Evolutionary conservation across 2,797 vertebrate species (phyloP), one percentile per base, ranked within the genome.

Genomic region (Apogon talboti): DNA sequence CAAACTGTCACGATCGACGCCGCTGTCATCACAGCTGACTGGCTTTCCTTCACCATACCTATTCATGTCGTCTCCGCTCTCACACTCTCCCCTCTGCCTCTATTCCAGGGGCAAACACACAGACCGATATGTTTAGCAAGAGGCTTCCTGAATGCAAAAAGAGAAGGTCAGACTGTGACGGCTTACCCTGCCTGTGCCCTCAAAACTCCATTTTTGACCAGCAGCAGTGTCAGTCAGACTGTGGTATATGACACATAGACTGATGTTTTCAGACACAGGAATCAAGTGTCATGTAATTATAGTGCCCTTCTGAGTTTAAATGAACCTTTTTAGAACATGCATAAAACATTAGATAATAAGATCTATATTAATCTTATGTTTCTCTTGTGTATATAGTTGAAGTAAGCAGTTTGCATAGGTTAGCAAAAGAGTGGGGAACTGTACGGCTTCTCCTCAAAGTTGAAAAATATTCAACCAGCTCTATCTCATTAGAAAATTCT

Each of bases 111-210:
- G 66, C 76, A 72, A 75, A 79, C 76, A 59, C 49, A 83, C 48
- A 60, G 73, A 62, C 66, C n/a, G 78, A 74, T 87, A 87, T 83
- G 83, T 90, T 86, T 86, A 90, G 83, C 82, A 46, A 74, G 72
- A 62, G 67, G 64, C 69, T 82, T 76, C 76, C 76, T 66, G 69
- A 76, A 83, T 82, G 78, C 82, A 89, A 89, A 90, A 69, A 86
- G 84, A 87, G 76, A 86, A 87, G 87, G 86, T 87, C 84, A 87
- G 81, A 71, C 72, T 63, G 21, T 72, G 66, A 65, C 18, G 35
- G 66, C 47, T 41, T 66, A 41, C 67, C 55, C 74, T 65, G 73
- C 66, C 18, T 37, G 21, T 44, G 14, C 67, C 37, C 51, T 65
- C 66, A 65, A 58, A 75, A 65, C 66, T 79, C 48, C 19, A 13